These are phyloP conservation scores for Drosophila antonietae DNA, from an alignment of 2,888 invertebrate genomes.

Conservation along the genomic window DNA sequence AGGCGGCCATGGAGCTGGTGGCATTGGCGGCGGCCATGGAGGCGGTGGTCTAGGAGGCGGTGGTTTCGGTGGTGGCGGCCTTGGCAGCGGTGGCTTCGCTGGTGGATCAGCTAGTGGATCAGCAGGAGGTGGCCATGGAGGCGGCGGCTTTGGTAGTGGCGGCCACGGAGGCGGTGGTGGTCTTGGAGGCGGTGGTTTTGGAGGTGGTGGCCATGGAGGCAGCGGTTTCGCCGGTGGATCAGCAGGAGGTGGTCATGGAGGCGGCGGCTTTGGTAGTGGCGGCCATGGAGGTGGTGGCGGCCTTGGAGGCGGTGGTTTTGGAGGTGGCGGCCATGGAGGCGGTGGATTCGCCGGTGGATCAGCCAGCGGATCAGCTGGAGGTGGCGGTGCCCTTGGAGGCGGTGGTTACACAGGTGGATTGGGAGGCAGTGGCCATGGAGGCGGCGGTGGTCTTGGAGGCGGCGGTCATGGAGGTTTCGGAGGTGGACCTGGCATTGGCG, in stretches of 20 bases:
- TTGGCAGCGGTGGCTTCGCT: slow-evolving; percentile 12
- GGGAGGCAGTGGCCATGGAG: slow-evolving; percentile 4
- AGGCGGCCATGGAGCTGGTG: slow-evolving; percentile 23
- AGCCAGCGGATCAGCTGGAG: background rate
- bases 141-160: background rate
- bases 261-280: slow-evolving; percentile 5
- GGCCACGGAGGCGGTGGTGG: slow-evolving; percentile 2
- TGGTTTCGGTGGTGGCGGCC: slow-evolving; percentile 2
- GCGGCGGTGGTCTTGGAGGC: background rate
- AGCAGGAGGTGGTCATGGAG: background rate
- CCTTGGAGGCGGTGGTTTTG: background rate
- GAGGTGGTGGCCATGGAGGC: slow-evolving; percentile 13
- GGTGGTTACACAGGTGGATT: background rate
- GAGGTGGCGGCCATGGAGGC: slow-evolving; percentile 3
- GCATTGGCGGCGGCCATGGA: slow-evolving; percentile 18
- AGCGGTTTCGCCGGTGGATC: slow-evolving; percentile 4
- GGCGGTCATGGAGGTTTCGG: background rate
- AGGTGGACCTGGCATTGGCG: slow-evolving; percentile 7
- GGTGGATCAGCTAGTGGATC: background rate
- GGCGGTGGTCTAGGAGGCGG: slow-evolving; percentile 6
- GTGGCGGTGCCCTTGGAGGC: slow-evolving; percentile 2
- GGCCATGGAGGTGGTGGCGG: slow-evolving; percentile 8
- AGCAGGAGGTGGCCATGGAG: slow-evolving; percentile 1
- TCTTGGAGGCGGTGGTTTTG: background rate
- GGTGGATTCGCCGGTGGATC: slow-evolving; percentile 5